These are phyloP conservation scores for Trichopoda pennipes DNA, from an alignment of 2,888 invertebrate genomes.

Conservation along the genomic window DNA sequence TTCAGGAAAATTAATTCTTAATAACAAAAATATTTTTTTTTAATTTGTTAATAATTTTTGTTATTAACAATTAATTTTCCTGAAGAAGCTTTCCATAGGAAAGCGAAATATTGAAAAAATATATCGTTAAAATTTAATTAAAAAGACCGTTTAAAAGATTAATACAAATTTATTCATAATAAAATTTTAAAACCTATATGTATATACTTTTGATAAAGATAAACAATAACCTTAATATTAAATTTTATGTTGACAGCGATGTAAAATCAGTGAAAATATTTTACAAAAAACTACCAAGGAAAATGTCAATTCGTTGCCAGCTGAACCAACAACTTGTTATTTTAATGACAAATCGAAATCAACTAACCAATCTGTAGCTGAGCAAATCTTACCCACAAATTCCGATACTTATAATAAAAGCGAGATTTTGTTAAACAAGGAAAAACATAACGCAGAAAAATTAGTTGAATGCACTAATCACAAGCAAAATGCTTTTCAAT, in stretches of 20 bases:
- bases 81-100: too few species aligned
- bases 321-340: slow-evolving; percentile 26
- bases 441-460: slow-evolving; percentile 80
- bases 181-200: too few species aligned
- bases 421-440: slow-evolving; percentile 70
- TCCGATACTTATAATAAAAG: slow-evolving; percentile 10
- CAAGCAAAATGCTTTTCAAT: slow-evolving; percentile 80
- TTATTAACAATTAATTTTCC: too few species aligned
- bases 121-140: too few species aligned
- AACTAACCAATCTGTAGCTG: not conserved
- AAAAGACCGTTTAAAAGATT: too few species aligned
- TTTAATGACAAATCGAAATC: slow-evolving; percentile 22
- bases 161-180: too few species aligned
- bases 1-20: too few species aligned
- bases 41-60: too few species aligned
- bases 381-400: not conserved
- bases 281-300: slow-evolving; percentile 28
- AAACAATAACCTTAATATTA: not conserved
- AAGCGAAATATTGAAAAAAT: too few species aligned
- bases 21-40: too few species aligned
- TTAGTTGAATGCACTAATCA: slow-evolving; percentile 79
- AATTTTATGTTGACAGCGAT: slow-evolving; percentile 13
- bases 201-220: too few species aligned
- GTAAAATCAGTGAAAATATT: slow-evolving; percentile 33
- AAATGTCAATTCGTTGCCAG: slow-evolving; percentile 23